Conservation (phyloP, 2,888 invertebrate genomes). For the Dorcus parallelipipedus region DNA sequence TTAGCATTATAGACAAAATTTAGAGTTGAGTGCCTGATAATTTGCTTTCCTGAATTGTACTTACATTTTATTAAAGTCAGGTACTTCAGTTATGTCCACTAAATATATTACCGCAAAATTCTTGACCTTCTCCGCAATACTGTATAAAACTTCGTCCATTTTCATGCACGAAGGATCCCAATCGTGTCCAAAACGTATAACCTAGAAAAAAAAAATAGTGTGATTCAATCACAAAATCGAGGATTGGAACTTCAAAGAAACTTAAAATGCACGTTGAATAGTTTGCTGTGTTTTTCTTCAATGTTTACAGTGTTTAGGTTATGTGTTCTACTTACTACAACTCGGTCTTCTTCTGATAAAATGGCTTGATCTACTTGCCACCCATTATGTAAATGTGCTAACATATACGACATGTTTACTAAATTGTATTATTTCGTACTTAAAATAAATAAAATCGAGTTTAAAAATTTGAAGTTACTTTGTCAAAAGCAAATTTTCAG, state of each 20-base stretch:
- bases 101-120: conserved; percentile 98
- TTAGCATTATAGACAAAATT: too few species aligned
- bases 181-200: conserved; percentile 97
- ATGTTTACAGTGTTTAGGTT: background rate
- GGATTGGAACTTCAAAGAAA: too few species aligned
- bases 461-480: too few species aligned
- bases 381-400: conserved; percentile 98
- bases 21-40: too few species aligned
- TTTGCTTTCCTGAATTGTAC: conserved; percentile 27
- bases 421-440: too few species aligned
- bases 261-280: too few species aligned
- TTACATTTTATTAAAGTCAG: conserved; percentile 99
- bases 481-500: too few species aligned
- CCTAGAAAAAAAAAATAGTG: conserved; percentile 52
- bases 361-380: conserved; percentile 99
- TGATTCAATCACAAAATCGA: background rate
- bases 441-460: too few species aligned
- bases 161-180: conserved; percentile 99
- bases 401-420: conserved; percentile 94
- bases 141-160: conserved; percentile 98
- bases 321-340: conserved; percentile 70
- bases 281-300: too few species aligned
- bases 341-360: conserved; percentile 95
- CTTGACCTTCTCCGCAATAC: conserved; percentile 96
- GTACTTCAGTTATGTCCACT: conserved; percentile 96